Evolutionary conservation across 2,888 invertebrate species (phyloP).

Genomic region (Diarsia rubi): DNA sequence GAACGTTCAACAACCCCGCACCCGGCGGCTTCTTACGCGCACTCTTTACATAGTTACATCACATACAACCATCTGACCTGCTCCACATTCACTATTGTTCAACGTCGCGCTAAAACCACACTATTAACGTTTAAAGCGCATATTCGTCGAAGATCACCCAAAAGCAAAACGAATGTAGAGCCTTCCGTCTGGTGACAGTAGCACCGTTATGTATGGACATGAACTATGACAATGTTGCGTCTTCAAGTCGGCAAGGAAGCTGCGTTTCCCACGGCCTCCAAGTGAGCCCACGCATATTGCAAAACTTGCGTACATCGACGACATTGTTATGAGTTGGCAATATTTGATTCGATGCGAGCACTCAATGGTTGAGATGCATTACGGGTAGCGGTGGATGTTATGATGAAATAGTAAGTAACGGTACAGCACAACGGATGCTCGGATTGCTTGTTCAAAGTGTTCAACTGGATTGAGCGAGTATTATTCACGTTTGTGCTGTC

Average conservation of each 20-base stretch:
- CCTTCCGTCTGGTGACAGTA: conserved; percentile 66
- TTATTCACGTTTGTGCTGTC: conserved; percentile 25
- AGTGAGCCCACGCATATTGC: conserved; percentile 76
- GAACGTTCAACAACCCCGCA: conserved; percentile 88
- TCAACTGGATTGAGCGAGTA: conserved; percentile 26
- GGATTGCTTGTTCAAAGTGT: conserved; percentile 40
- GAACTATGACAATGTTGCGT: conserved; percentile 74
- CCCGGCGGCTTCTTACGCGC: conserved; percentile 76
- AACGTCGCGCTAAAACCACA: conserved; percentile 55
- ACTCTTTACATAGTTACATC: conserved; percentile 79
- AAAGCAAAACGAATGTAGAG: conserved; percentile 66
- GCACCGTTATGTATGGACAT: conserved; percentile 82
- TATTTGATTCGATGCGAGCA: conserved; percentile 52
- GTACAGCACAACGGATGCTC: conserved; percentile 48
- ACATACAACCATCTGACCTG: conserved; percentile 73
- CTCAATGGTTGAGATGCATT: conserved; percentile 59
- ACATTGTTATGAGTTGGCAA: conserved; percentile 68
- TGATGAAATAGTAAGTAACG: conserved; percentile 57
- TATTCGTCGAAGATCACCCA: conserved; percentile 32
- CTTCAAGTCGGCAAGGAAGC: conserved; percentile 70
- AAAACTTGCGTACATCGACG: conserved; percentile 75
- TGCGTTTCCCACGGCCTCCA: conserved; percentile 86
- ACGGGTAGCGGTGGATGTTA: conserved; percentile 51
- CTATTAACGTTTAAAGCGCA: conserved; percentile 37
- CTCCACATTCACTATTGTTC: conserved; percentile 71